These are phyloP conservation scores for Phoenoteleia sp. DNA, from an alignment of 2,888 invertebrate genomes.

Conservation along the genomic window DNA sequence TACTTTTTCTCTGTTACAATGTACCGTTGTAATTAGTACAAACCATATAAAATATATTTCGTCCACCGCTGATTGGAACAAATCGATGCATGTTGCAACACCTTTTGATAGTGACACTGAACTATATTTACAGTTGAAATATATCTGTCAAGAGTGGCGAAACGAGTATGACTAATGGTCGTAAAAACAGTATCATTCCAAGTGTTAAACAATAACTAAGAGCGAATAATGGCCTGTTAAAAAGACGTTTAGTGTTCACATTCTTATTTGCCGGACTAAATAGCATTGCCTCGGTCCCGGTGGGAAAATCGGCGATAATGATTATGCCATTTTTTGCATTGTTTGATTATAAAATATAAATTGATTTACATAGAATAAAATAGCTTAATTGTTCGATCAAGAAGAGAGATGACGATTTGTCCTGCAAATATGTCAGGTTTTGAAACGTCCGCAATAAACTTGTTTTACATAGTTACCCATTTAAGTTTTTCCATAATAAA, in stretches of 20 bases:
- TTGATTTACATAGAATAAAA: neutral
- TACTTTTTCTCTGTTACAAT: too few species aligned
- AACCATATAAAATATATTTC: too few species aligned
- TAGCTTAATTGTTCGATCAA: neutral
- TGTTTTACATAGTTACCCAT: constrained; percentile 8
- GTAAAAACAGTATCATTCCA: constrained; percentile 47
- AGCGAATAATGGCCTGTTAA: constrained; percentile 35
- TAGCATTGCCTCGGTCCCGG: neutral
- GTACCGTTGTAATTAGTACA: too few species aligned
- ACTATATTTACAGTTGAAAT: constrained; percentile 43
- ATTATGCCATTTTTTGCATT: too few species aligned
- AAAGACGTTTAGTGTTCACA: constrained; percentile 10
- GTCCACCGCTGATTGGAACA: too few species aligned
- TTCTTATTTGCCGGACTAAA: neutral
- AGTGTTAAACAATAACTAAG: constrained; percentile 42
- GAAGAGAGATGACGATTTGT: neutral
- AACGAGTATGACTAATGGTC: constrained; percentile 43
- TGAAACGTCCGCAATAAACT: neutral
- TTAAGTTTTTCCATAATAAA: neutral
- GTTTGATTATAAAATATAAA: neutral
- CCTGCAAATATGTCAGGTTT: neutral
- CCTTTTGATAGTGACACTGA: constrained; percentile 60
- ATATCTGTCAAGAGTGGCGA: constrained; percentile 14
- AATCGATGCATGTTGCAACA: too few species aligned
- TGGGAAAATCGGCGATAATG: neutral